Evolutionary conservation across 2,113 vertebrate species (phyloP), one percentile per base, ranked within the genome.

Genomic region (Pelecanoides urinatrix): DNA sequence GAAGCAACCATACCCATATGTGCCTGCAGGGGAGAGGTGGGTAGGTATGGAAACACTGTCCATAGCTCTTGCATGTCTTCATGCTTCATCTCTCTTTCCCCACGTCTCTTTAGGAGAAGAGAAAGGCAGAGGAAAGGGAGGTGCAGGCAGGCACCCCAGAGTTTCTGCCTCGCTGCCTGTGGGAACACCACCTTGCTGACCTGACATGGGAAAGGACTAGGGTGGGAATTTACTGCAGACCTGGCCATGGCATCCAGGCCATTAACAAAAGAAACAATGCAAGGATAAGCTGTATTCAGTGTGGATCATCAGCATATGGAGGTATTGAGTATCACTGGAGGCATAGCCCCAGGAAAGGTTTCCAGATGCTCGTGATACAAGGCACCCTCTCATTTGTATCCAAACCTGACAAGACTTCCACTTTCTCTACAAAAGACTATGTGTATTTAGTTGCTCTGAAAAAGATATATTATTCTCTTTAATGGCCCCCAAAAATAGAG

Each of bases 271-370:
- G 29, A 56, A 56, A 13, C 1, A 1, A 52, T 17, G 34, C 0
- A 4, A 59, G 27, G 34, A 75, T 22, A 63, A 86, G 38, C 22
- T 23, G 38, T 5, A 26, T 59, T 73, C 45, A 27, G 47, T 42
- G 30, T 1, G 1, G 47, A 38, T 23, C 44, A 56, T 23, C 40
- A n/a, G 52, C 58, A 34, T 11, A 22, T 0, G 1, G 16, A 58
- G 45, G 11, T 40, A 45, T 38, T 45, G 38, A 72, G 44, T 10
- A 50, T 25, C n/a, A 13, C 29, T 19, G 7, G 2, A 62, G 74
- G 42, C 52, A 72, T 18, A 56, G 68, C 25, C 45, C 34, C 16
- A 18, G 68, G 34, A 52, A 49, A 79, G 21, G 29, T 36, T 49
- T 73, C 70, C 47, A 73, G 53, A 13, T n/a, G 44, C 44, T 40